Conservation (phyloP, 2,797 vertebrate species). For the Rhinatrema bivittatum region DNA sequence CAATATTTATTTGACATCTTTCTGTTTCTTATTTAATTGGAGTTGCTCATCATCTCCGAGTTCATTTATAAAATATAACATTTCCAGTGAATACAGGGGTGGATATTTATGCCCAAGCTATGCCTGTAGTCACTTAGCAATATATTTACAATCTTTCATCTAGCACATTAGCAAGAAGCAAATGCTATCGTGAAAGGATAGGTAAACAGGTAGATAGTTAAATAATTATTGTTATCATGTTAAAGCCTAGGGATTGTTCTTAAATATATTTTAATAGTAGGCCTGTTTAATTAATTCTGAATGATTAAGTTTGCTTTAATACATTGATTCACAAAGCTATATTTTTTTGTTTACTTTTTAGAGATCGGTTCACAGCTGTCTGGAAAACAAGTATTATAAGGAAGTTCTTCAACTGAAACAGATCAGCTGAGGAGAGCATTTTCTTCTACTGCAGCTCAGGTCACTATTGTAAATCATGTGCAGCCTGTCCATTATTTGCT, state of each 20-base stretch:
- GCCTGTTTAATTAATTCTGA: too few species aligned
- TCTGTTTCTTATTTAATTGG: constrained; percentile 16
- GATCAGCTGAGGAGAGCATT: too few species aligned
- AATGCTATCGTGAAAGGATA: too few species aligned
- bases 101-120: background rate
- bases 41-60: constrained; percentile 10
- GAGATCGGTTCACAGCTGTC: too few species aligned
- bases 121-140: background rate
- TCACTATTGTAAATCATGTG: background rate
- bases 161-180: too few species aligned
- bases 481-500: background rate
- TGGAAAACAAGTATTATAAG: too few species aligned
- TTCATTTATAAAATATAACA: background rate
- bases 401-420: too few species aligned
- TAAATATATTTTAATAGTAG: too few species aligned
- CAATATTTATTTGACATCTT: constrained; percentile 26
- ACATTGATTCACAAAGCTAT: too few species aligned
- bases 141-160: background rate
- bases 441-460: background rate
- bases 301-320: too few species aligned
- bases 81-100: background rate
- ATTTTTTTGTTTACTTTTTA: too few species aligned
- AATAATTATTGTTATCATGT: background rate
- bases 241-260: too few species aligned
- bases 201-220: background rate